Percentiles rank a stretch among this genome's conserved stretches.
phyloP scores from a whole-genome alignment of 2,888 invertebrate genomes.

The Alviniconcha strummeri region DNA sequence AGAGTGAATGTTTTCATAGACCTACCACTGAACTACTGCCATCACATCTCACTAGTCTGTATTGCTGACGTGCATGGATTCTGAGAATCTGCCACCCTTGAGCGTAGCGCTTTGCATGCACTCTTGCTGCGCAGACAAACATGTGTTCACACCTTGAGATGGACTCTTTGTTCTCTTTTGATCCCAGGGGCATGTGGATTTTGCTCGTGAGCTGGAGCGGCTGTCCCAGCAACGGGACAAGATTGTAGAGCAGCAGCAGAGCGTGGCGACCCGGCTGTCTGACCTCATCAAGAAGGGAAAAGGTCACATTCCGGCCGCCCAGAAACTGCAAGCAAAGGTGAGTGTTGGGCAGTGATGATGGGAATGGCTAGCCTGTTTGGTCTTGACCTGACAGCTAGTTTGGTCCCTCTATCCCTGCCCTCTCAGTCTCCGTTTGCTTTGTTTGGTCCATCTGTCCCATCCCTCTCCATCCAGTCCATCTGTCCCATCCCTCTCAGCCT shows the following conservation, averaged over 20 bases:
- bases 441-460: too few species aligned
- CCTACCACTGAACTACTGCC: too few species aligned
- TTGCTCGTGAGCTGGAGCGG: conserved; percentile 40
- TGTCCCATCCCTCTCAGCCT: too few species aligned
- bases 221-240: conserved; percentile 40
- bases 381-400: background rate
- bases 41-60: too few species aligned
- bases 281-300: conserved; percentile 32
- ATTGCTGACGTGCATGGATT: too few species aligned
- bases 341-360: background rate
- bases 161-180: background rate
- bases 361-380: background rate
- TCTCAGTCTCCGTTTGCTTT: too few species aligned
- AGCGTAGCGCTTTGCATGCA: too few species aligned
- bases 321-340: conserved; percentile 37
- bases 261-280: conserved; percentile 33
- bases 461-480: too few species aligned
- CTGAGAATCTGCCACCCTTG: too few species aligned
- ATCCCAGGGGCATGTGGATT: conserved; percentile 36
- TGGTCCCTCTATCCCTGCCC: background rate
- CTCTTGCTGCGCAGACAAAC: too few species aligned
- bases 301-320: conserved; percentile 19
- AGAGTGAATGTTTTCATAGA: too few species aligned
- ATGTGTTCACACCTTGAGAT: background rate
- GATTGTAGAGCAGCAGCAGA: conserved; percentile 35